These are phyloP conservation scores for Meloidogyne exigua DNA, from an alignment of 1,140 invertebrate genomes.

Conservation along the genomic window DNA sequence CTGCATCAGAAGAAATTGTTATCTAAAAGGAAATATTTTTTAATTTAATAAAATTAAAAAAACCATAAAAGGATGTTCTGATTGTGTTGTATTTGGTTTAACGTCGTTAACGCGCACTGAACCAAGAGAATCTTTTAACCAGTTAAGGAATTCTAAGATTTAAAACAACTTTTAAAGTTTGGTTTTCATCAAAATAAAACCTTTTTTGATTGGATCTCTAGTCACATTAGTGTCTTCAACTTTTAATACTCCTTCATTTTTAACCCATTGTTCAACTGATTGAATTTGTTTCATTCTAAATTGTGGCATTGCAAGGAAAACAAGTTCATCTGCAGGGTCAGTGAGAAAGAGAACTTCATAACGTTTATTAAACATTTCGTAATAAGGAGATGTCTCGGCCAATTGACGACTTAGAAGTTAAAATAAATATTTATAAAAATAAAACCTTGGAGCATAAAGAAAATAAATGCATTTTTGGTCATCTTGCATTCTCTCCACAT, in stretches of 20 bases:
- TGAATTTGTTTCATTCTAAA: slow-evolving; percentile 78
- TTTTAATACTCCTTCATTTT: slow-evolving; percentile 68
- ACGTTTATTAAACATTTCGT: slow-evolving; percentile 79
- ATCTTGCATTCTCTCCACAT: slow-evolving; percentile 73
- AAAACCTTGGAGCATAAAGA: slow-evolving; percentile 65
- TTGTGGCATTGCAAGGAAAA: slow-evolving; percentile 82
- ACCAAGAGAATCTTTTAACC: slow-evolving; percentile 75
- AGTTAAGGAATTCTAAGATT: slow-evolving; percentile 72
- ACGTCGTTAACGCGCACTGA: slow-evolving; percentile 77
- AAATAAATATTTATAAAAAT: not conserved
- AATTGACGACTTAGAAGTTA: slow-evolving; percentile 33
- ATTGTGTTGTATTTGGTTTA: slow-evolving; percentile 78
- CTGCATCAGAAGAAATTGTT: slow-evolving; percentile 82
- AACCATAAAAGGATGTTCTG: slow-evolving; percentile 85
- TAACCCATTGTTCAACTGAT: slow-evolving; percentile 90
- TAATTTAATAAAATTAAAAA: slow-evolving; percentile 6
- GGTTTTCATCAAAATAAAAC: slow-evolving; percentile 20
- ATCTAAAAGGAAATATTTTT: slow-evolving; percentile 6
- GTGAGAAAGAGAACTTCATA: slow-evolving; percentile 89
- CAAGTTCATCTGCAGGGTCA: slow-evolving; percentile 87
- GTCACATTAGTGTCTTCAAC: slow-evolving; percentile 67
- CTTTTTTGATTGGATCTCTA: slow-evolving; percentile 61
- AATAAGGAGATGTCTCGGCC: slow-evolving; percentile 83
- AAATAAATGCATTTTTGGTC: slow-evolving; percentile 87
- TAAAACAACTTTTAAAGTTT: not conserved